Base-by-base conservation (phyloP, 2,797 vertebrate species). In the Anabas testudineus region DNA sequence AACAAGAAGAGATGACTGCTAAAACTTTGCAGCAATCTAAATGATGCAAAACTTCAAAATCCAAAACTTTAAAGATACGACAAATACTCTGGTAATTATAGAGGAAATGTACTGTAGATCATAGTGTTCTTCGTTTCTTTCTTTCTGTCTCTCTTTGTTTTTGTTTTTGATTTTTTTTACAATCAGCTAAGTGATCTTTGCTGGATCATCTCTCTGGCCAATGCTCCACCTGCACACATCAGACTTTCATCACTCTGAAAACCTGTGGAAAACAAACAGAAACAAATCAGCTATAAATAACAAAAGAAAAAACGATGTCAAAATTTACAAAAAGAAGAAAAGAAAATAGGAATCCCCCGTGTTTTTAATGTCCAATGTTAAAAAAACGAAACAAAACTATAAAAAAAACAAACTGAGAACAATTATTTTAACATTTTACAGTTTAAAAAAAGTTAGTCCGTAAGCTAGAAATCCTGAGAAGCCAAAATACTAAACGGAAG, bases 391-490 rank as follows among this genome's bases (percentile, higher is more conserved):
- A 71, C n/a, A n/a, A n/a, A n/a, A n/a, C n/a, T n/a, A n/a, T n/a
- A 74, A 42, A 60, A 78, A 76, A 80, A 84, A 28, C 89, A 92
- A 93, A 91, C 71, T 90, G 90, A 93, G 91, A 92, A 92, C 91
- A 93, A 81, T 88, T 94, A 80, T 92, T 93, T 94, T 93, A 93
- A 96, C 94, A 94, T 90, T 94, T 96, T 94, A 88, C 80, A 90
- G 55, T 87, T n/a, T 87, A 32, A 92, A 93, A 92, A 93, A 79
- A 91, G 81, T 89, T 94, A 95, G 94, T 96, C 94, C 95, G 94
- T 96, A 95, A 97, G 94, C 95, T 97, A 94, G 94, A 96, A 95
- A 95, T 95, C 95, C 94, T 95, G 93, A 95, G 94, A 85, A 87
- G 73, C 65, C 81, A 76, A 91, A 90, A 86, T 86, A 90, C 86